Conservation (phyloP, 2,113 vertebrate species). For the Triplophysa dalaica region DNA sequence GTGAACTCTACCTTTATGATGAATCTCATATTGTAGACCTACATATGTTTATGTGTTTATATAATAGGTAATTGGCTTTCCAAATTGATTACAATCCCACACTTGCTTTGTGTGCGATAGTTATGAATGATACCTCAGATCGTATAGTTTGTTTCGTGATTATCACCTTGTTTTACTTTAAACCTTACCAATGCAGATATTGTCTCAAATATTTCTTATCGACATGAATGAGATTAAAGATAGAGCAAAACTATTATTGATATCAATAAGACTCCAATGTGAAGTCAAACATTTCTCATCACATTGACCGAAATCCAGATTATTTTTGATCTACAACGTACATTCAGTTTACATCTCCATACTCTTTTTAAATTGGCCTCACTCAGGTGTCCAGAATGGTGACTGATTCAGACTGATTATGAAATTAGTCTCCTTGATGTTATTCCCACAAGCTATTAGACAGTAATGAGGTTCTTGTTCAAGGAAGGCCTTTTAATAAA, state of each 20-base stretch:
- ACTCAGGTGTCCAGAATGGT: slow-evolving; percentile 19
- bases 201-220: too few species aligned
- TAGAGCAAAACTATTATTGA: too few species aligned
- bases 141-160: neutral
- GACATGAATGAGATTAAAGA: too few species aligned
- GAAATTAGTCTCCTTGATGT: slow-evolving; percentile 45
- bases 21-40: neutral
- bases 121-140: neutral
- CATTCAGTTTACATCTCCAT: too few species aligned
- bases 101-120: neutral
- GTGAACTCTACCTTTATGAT: neutral
- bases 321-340: too few species aligned
- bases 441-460: slow-evolving; percentile 54
- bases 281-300: too few species aligned
- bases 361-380: neutral
- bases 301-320: too few species aligned
- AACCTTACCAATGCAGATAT: too few species aligned
- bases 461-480: slow-evolving; percentile 52
- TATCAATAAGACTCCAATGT: too few species aligned
- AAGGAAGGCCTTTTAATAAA: slow-evolving; percentile 35
- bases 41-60: neutral
- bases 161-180: too few species aligned
- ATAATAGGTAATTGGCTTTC: neutral
- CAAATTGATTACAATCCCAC: neutral
- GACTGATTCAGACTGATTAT: neutral